Evolutionary conservation across 2,797 vertebrate species (phyloP), one percentile per base, ranked within the genome.

Genomic region (Spondyliosoma cantharus): DNA sequence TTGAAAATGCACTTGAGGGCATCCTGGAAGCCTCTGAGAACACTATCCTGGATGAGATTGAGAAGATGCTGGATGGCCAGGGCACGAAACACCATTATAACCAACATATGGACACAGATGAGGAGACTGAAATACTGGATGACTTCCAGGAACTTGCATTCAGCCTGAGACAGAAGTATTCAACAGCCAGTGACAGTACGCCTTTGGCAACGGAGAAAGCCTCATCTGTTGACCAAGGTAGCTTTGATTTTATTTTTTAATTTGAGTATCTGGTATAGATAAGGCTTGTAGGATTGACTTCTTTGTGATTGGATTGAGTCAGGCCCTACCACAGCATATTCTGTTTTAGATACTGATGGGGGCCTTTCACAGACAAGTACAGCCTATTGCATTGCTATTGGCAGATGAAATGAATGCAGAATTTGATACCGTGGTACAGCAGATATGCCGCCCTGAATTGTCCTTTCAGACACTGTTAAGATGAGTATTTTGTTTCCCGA

Each of bases 101-200:
- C 5, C 88, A 89, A 3, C 72, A 92, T 2, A 78, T 64, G 53
- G 96, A 96, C 22, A 84, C 64, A 0, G 96, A 98, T 49, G 95
- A 96, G 60, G 97, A 98, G 89, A 93, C 95, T 0, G 89, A 94
- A 1, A 86, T 98, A 58, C 88, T 98, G 58, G 97, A 98, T 60
- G 95, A 96, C 29, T 94, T 99, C 85, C 97, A 99, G 89, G 97
- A 99, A 87, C 89, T 98, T 16, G 94, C 96, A n/a, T 98, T 97
- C 88, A 95, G 93, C 46, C 93, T 99, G 20, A 93, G 96, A 72
- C 95, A 96, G 85, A 96, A 94, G 87, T 96, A 97, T 66, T 96
- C 95, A 0, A 79, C 93, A 7, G 88, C 65, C 61, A 95, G 93
- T 57, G 96, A 96, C 68, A 95, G 93, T 12, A 78, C 84, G 13